A percentile compares a stretch with the other conserved stretches of the same genome.
These are phyloP conservation scores for Poeciliopsis presidionis DNA, from an alignment of 2,797 vertebrate species.

Conservation along the genomic window DNA sequence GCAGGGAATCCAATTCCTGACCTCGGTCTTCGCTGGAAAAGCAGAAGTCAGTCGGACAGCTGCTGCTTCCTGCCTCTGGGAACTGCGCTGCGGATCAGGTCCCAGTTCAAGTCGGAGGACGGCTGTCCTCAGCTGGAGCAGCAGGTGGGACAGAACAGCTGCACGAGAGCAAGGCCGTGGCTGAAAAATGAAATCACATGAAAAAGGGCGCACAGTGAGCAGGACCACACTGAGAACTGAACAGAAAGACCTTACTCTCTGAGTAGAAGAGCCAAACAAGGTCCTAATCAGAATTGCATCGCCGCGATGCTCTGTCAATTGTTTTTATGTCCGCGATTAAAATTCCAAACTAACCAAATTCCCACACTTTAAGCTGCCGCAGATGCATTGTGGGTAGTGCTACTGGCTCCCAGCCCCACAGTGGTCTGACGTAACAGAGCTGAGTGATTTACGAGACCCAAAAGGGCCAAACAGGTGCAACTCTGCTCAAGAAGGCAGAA, in stretches of 20 bases:
- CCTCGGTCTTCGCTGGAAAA: slow-evolving; percentile 55
- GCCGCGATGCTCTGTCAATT: slow-evolving; percentile 50
- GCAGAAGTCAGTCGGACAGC: slow-evolving; percentile 59
- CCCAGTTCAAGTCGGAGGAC: slow-evolving; percentile 51
- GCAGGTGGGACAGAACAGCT: slow-evolving; percentile 49
- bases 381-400: slow-evolving; percentile 66
- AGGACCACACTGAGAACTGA: neutral
- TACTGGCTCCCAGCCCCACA: slow-evolving; percentile 60
- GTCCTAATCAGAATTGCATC: neutral
- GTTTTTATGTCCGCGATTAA: neutral
- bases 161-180: neutral
- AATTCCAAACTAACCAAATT: slow-evolving; percentile 37
- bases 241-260: neutral
- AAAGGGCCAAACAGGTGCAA: slow-evolving; percentile 59
- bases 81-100: slow-evolving; percentile 56
- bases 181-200: slow-evolving; percentile 2
- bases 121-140: slow-evolving; percentile 45
- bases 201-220: neutral
- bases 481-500: slow-evolving; percentile 29
- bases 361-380: slow-evolving; percentile 44
- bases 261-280: neutral
- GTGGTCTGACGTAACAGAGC: slow-evolving; percentile 24
- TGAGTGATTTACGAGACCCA: slow-evolving; percentile 57
- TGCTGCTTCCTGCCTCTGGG: slow-evolving; percentile 71
- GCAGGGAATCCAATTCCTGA: slow-evolving; percentile 33